Evolutionary conservation across 2,888 invertebrate genomes (phyloP).

Genomic region (Camptogramma bilineatum): DNA sequence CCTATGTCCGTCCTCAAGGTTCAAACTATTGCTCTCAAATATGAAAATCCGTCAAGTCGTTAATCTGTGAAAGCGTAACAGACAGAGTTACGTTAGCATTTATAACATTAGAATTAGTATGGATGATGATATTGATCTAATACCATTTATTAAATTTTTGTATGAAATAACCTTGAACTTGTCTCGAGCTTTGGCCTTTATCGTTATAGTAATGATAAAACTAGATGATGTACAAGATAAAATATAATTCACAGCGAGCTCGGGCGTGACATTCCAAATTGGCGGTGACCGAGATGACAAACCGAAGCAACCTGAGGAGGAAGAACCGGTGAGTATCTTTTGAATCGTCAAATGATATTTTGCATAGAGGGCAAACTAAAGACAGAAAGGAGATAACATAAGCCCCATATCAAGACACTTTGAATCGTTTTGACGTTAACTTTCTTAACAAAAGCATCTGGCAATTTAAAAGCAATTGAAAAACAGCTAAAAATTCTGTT

Average conservation of each 20-base stretch:
- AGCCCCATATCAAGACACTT: no score
- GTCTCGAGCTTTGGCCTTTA: conserved; percentile 1
- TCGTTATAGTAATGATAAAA: conserved; percentile 11
- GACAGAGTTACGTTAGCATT: no score
- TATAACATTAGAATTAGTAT: no score
- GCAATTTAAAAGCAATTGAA: no score
- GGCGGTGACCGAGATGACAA: conserved; percentile 87
- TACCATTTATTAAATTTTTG: not conserved
- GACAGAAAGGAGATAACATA: not conserved
- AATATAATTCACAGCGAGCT: conserved; percentile 70
- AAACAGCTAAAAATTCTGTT: no score
- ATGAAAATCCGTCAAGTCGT: not conserved
- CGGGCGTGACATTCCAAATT: conserved; percentile 89
- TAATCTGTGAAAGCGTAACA: no score
- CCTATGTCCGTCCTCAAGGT: no score
- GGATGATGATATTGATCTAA: no score
- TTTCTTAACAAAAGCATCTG: no score
- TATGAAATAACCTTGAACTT: not conserved
- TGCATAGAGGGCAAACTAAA: not conserved
- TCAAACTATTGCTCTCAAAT: no score
- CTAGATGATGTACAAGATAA: conserved; percentile 14
- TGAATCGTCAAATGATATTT: not conserved
- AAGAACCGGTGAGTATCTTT: conserved; percentile 78
- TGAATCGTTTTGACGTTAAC: no score
- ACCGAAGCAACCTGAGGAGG: conserved; percentile 82